phyloP scores from a whole-genome alignment of 2,797 vertebrate species.

The Sciurus carolinensis region DNA sequence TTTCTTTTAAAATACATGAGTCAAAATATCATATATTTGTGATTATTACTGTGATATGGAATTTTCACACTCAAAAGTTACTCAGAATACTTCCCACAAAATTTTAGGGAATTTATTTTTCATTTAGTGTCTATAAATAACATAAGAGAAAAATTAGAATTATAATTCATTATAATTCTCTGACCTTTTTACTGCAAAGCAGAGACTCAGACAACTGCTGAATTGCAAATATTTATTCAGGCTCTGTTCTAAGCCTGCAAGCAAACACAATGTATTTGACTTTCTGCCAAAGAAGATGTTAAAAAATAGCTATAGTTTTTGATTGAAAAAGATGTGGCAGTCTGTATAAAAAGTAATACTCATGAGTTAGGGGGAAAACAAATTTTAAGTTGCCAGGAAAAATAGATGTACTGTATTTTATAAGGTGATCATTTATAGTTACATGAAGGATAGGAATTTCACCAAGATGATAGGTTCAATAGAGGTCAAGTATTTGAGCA shows the following conservation, averaged over 20 bases:
- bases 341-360: slow-evolving; percentile 64
- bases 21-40: slow-evolving; percentile 16
- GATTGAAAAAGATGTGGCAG: slow-evolving; percentile 64
- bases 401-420: background rate
- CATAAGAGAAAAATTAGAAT: slow-evolving; percentile 74
- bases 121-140: slow-evolving; percentile 69
- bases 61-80: slow-evolving; percentile 57
- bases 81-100: slow-evolving; percentile 25
- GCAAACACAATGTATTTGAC: slow-evolving; percentile 77
- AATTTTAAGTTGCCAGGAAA: slow-evolving; percentile 57
- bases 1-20: slow-evolving; percentile 18
- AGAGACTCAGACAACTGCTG: slow-evolving; percentile 69
- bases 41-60: background rate
- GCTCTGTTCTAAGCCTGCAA: slow-evolving; percentile 69
- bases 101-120: slow-evolving; percentile 66
- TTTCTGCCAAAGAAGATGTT: slow-evolving; percentile 78
- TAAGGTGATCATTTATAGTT: background rate
- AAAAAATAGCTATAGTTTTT: slow-evolving; percentile 73
- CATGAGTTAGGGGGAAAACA: slow-evolving; percentile 23
- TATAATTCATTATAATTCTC: slow-evolving; percentile 67
- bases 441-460: background rate
- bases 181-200: slow-evolving; percentile 78
- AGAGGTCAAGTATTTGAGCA: background rate
- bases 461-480: background rate
- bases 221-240: slow-evolving; percentile 84